phyloP scores from a whole-genome alignment of 2,113 vertebrate species.

The Rhinoptilus africanus region DNA sequence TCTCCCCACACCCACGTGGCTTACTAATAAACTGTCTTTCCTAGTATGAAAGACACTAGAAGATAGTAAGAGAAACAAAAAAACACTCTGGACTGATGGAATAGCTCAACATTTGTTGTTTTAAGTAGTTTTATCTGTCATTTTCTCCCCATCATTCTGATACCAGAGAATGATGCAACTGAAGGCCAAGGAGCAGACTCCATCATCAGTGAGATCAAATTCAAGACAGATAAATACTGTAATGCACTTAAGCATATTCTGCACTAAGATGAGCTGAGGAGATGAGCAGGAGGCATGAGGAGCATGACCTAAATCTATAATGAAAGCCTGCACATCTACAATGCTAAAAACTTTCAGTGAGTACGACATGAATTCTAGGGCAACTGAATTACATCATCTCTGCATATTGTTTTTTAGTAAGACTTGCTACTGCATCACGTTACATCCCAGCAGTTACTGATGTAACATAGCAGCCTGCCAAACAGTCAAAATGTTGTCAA shows the following conservation, averaged over 20 bases:
- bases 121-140: background rate
- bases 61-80: background rate
- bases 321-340: background rate
- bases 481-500: background rate
- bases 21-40: background rate
- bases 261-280: background rate
- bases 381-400: background rate
- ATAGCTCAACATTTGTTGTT: background rate
- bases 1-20: rapidly evolving
- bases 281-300: background rate
- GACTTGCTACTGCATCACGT: background rate
- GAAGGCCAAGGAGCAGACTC: background rate
- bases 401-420: background rate
- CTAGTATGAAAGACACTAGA: rapidly evolving
- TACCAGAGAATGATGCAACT: background rate
- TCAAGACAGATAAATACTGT: background rate
- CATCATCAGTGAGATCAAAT: background rate
- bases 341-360: background rate
- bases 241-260: background rate
- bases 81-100: background rate
- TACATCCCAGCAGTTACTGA: background rate
- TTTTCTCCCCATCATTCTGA: background rate
- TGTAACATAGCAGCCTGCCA: background rate
- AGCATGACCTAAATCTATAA: slow-evolving; percentile 29
- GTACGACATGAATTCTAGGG: background rate